A percentile compares a stretch with the other conserved stretches of the same genome.
Conservation (phyloP, 1,140 invertebrate genomes). For the Cherax quadricarinatus region DNA sequence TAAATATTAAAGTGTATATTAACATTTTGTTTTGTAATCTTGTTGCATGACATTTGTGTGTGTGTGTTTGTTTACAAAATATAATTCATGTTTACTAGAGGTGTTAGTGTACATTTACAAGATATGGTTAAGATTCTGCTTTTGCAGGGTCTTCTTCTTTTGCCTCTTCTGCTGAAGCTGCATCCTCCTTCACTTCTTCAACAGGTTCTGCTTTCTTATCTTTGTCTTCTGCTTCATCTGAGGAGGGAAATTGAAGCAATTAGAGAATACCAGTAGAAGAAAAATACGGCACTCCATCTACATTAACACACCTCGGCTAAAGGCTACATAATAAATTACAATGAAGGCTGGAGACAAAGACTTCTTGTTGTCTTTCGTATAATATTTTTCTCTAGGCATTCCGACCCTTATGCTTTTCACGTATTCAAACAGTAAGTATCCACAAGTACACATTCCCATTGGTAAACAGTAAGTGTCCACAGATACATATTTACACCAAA, state of each 20-base stretch:
- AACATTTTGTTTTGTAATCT: too few species aligned
- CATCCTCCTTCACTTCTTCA: background rate
- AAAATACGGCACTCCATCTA: too few species aligned
- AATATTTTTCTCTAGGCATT: too few species aligned
- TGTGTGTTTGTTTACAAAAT: background rate
- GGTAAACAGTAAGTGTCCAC: too few species aligned
- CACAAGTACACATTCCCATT: too few species aligned
- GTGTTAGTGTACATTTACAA: background rate
- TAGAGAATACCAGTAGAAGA: too few species aligned
- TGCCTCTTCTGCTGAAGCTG: background rate
- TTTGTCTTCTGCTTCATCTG: background rate
- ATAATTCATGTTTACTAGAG: background rate
- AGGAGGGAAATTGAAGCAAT: background rate
- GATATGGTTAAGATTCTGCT: background rate
- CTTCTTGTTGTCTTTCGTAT: too few species aligned
- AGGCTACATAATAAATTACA: background rate
- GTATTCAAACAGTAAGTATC: too few species aligned
- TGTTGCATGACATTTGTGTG: too few species aligned
- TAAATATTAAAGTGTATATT: too few species aligned
- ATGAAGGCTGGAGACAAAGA: background rate
- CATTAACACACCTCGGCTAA: background rate
- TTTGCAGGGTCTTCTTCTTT: background rate
- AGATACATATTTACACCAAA: too few species aligned
- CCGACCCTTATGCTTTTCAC: too few species aligned
- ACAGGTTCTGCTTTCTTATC: background rate